Evolutionary conservation across 2,113 vertebrate species (phyloP).

Genomic region (Phyllostomus discolor): DNA sequence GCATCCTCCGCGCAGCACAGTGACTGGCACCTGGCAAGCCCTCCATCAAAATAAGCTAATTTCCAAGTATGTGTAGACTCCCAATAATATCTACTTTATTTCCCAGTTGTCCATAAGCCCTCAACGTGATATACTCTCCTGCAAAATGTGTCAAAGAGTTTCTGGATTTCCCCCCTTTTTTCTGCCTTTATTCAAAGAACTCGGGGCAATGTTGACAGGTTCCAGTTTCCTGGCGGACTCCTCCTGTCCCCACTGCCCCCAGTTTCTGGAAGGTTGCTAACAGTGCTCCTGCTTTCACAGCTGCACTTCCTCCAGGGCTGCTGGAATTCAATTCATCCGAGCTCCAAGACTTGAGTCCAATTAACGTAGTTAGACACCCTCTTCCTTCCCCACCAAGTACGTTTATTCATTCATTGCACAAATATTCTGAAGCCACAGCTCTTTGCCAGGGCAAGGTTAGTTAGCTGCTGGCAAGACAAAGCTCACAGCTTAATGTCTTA

Average conservation of each 20-base stretch:
- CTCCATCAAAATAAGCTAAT: background rate
- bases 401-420: background rate
- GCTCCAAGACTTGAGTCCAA: background rate
- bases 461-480: background rate
- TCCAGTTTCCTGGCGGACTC: background rate
- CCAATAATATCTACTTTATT: background rate
- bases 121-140: background rate
- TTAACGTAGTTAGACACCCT: too few relatives aligned
- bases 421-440: background rate
- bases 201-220: rapidly evolving
- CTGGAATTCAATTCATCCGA: background rate
- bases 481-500: background rate
- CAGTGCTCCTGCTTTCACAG: background rate
- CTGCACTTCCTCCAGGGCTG: background rate
- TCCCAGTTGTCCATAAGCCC: background rate
- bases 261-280: background rate
- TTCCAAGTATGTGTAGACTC: background rate
- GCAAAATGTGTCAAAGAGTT: background rate
- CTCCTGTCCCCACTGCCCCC: background rate
- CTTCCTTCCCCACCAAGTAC: background rate
- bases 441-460: background rate
- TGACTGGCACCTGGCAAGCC: background rate
- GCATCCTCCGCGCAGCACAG: background rate
- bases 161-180: background rate
- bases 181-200: background rate